A percentile compares a stretch with the other conserved stretches of the same genome.
Conservation (phyloP, 2,888 invertebrate species). For the Phyllotreta cruciferae region DNA sequence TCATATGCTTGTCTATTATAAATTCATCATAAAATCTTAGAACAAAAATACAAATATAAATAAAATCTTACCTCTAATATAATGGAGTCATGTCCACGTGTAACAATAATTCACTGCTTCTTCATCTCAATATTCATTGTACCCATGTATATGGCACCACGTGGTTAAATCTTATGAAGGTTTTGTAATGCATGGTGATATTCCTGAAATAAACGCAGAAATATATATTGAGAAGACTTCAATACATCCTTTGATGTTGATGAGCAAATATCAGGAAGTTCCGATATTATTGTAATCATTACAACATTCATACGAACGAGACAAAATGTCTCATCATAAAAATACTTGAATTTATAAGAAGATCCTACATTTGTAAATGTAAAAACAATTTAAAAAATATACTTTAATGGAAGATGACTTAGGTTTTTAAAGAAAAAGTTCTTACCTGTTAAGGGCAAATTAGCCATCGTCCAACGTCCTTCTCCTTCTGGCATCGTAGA, state of each 20-base stretch:
- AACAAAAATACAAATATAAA: not conserved
- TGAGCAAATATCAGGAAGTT: slow-evolving; percentile 17
- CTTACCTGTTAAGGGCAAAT: too few species aligned
- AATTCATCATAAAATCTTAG: slow-evolving; percentile 24
- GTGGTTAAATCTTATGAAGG: too few species aligned
- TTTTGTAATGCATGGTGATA: not conserved
- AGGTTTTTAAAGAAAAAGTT: too few species aligned
- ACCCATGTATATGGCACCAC: too few species aligned
- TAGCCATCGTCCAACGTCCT: too few species aligned
- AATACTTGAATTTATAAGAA: too few species aligned
- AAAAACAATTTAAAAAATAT: too few species aligned
- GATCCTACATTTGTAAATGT: too few species aligned
- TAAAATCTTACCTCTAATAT: not conserved
- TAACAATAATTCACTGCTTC: not conserved
- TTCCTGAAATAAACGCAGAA: not conserved
- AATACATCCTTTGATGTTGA: not conserved
- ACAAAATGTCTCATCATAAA: slow-evolving; percentile 27
- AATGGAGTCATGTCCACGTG: not conserved
- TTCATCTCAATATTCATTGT: too few species aligned
- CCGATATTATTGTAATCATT: slow-evolving; percentile 32
- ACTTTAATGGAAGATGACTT: too few species aligned
- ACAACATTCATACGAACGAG: slow-evolving; percentile 38
- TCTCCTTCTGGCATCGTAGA: too few species aligned
- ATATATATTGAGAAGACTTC: not conserved
- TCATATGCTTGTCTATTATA: slow-evolving; percentile 35